Percentiles rank a stretch among this genome's conserved stretches.
These are phyloP conservation scores for Hypena proboscidalis DNA, from an alignment of 2,888 invertebrate genomes.

Conservation along the genomic window DNA sequence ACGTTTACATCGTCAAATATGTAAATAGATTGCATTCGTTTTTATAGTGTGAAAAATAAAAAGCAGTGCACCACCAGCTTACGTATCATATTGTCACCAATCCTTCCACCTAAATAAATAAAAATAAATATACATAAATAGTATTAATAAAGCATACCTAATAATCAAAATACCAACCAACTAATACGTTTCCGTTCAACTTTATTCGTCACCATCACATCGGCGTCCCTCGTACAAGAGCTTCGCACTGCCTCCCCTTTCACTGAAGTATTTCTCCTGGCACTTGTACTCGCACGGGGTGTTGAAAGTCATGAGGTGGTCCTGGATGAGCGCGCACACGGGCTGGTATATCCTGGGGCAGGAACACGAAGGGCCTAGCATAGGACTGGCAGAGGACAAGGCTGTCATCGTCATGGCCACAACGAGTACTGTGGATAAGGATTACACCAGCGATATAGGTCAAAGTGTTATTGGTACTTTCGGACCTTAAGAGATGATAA, in stretches of 20 bases:
- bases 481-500: too few species aligned
- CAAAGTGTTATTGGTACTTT: too few species aligned
- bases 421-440: conserved; percentile 51
- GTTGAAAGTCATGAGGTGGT: conserved; percentile 61
- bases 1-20: too few species aligned
- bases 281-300: conserved; percentile 74
- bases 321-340: conserved; percentile 60
- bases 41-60: too few species aligned
- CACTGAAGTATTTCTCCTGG: conserved; percentile 31
- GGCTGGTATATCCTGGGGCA: conserved; percentile 72
- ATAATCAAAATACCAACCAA: conserved; percentile 1
- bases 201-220: conserved; percentile 10
- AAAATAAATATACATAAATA: too few species aligned
- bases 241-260: conserved; percentile 17
- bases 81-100: too few species aligned
- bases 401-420: conserved; percentile 47
- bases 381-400: conserved; percentile 10
- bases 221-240: conserved; percentile 15
- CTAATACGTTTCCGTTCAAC: too few species aligned
- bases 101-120: too few species aligned
- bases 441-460: too few species aligned
- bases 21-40: too few species aligned
- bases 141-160: not conserved
- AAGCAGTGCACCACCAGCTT: too few species aligned
- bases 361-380: conserved; percentile 53